Percentiles rank a stretch among this genome's conserved stretches.
Conservation (phyloP, 1,140 invertebrate species). For the Trichogramma pretiosum region DNA sequence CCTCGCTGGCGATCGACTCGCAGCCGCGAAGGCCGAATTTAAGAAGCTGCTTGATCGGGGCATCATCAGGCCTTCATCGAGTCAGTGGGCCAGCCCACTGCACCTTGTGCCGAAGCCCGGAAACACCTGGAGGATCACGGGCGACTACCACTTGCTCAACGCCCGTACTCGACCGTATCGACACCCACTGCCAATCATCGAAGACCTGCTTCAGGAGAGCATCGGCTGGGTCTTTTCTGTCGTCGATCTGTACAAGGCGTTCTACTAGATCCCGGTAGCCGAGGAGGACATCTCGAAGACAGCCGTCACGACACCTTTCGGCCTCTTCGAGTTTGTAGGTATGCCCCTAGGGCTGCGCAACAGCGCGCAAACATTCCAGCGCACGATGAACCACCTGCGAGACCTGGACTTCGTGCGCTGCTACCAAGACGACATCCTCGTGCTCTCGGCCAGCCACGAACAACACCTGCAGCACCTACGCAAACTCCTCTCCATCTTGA, state of each 20-base stretch:
- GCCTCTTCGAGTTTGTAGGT: no score
- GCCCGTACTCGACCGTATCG: no score
- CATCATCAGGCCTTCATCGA: neutral
- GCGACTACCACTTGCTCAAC: no score
- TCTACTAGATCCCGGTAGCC: neutral
- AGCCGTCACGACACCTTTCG: no score
- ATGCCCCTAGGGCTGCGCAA: slow-evolving; percentile 36
- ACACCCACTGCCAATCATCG: neutral
- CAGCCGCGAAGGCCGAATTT: neutral
- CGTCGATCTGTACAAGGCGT: neutral
- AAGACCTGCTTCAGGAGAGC: neutral
- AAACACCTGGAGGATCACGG: neutral
- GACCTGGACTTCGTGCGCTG: slow-evolving; percentile 24
- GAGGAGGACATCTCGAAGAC: no score
- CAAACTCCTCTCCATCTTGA: slow-evolving; percentile 10
- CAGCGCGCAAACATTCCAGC: slow-evolving; percentile 32
- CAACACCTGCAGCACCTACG: slow-evolving; percentile 22
- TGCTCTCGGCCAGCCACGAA: slow-evolving; percentile 26
- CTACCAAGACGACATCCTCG: slow-evolving; percentile 43
- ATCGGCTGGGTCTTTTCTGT: neutral
- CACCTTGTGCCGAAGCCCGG: neutral
- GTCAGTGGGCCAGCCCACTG: neutral
- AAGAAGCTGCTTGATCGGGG: neutral
- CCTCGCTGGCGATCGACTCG: neutral
- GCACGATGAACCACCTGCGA: slow-evolving; percentile 36